Evolutionary conservation across 64 coral and sea anemone species (phyloP), one percentile per base, ranked within the genome.

Genomic region (Stichodactyla mertensii): DNA sequence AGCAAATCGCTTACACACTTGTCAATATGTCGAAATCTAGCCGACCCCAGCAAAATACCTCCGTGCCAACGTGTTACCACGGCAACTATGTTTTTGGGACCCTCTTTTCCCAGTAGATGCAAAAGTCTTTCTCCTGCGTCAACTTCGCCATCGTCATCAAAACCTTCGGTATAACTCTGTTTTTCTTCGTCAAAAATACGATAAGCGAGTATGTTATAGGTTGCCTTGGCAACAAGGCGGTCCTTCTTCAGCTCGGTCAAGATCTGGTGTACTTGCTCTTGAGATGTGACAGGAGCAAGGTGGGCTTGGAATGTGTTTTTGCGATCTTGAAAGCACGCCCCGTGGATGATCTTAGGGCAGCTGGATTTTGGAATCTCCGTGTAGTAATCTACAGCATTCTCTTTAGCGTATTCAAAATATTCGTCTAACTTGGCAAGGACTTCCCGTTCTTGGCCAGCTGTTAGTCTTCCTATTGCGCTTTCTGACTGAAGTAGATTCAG

Each of bases 401-500:
- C 22, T 66, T 66, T 66, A 18, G 12, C 19, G 5, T n/a, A 66
- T 6, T 66, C 62, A 66, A 66, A 66, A 66, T 66, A 66, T n/a
- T 66, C 22, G 18, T 61, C 59, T 5, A 61, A 16, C 59, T 5
- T 13, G 13, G 11, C 11, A 1, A 66, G 62, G 19, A 66, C 12
- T 24, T 60, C 82, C 55, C 20, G 10, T 26, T 60, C 54, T 58
- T 88, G 58, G 6, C 64, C 57, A 4, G 20, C 10, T 20, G 57
- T 61, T 56, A 78, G 90, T 59, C 15, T 59, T n/a, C 83, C 84
- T 27, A 86, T 51, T 18, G 88, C 61, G 0, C 92, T 90, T n/a
- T 77, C 82, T 28, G 77, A 59, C 69, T 98, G 92, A 4, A 98
- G 81, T 19, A 98, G 10, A 18, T 90, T 86, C 20, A 79, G 26